Evolutionary conservation across 2,797 vertebrate genomes (phyloP).

Genomic region (Aselliscus stoliczkanus): DNA sequence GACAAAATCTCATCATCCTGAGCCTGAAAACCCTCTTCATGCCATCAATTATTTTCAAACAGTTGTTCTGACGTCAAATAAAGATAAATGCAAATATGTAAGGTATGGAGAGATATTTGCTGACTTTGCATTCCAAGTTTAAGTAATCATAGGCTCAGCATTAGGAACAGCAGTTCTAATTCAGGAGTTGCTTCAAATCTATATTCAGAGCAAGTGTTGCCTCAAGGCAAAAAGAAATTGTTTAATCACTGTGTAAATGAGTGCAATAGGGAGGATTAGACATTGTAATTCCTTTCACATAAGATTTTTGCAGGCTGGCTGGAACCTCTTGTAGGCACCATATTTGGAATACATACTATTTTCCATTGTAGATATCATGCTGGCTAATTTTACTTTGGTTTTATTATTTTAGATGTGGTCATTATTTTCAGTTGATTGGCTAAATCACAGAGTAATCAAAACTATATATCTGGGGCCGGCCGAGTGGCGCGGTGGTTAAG

Average conservation of each 20-base stretch:
- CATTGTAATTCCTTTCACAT: slow-evolving; percentile 18
- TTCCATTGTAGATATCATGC: not conserved
- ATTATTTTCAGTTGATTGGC: slow-evolving; percentile 38
- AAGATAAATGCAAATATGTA: slow-evolving; percentile 32
- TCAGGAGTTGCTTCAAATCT: slow-evolving; percentile 49
- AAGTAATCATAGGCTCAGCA: slow-evolving; percentile 23
- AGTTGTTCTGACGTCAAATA: slow-evolving; percentile 27
- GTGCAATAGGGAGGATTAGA: not conserved
- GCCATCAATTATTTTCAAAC: slow-evolving; percentile 35
- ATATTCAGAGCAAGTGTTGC: slow-evolving; percentile 50
- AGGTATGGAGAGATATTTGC: slow-evolving; percentile 12
- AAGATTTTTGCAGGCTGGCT: not conserved
- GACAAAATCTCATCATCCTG: slow-evolving; percentile 1
- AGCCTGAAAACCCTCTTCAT: slow-evolving; percentile 18
- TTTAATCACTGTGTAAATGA: slow-evolving; percentile 52
- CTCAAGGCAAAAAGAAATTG: not conserved
- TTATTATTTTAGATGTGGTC: slow-evolving; percentile 25
- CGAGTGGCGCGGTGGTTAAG: too few species aligned
- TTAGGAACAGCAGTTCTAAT: slow-evolving; percentile 42
- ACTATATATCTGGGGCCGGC: not conserved
- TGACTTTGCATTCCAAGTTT: slow-evolving; percentile 30
- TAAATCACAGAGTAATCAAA: slow-evolving; percentile 9
- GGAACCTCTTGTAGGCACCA: not conserved
- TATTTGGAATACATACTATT: not conserved
- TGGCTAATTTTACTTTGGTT: slow-evolving; percentile 22